Percentiles rank a stretch among this genome's conserved stretches.
Evolutionary conservation across 2,797 vertebrate species (phyloP).

Genomic region (Salmo trutta): DNA sequence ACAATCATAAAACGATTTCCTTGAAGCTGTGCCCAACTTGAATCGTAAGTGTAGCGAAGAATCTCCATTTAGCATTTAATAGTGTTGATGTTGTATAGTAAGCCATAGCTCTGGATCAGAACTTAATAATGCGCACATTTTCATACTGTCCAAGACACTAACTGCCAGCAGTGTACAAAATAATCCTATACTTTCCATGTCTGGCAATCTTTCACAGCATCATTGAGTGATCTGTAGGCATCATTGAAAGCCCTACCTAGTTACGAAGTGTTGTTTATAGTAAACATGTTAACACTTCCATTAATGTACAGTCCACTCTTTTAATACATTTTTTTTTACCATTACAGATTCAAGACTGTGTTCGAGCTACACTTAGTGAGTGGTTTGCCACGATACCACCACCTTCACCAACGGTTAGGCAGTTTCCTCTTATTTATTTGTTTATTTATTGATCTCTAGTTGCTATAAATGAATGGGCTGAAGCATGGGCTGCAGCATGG

Average conservation of each 20-base stretch:
- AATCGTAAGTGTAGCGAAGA: not conserved
- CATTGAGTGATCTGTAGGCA: not conserved
- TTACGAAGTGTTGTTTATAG: constrained; percentile 6
- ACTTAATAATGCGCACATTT: too few relatives aligned
- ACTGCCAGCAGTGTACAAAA: not conserved
- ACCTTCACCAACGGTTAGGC: constrained; percentile 71
- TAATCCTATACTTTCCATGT: not conserved
- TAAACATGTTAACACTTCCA: not conserved
- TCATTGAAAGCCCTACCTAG: not conserved
- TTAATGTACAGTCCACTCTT: not conserved
- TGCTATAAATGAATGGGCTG: too few relatives aligned
- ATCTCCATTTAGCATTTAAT: not conserved
- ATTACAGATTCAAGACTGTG: constrained; percentile 92
- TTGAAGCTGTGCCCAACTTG: not conserved
- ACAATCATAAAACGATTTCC: not conserved
- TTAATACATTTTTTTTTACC: constrained; percentile 17
- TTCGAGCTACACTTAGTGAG: constrained; percentile 89
- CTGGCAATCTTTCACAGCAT: not conserved
- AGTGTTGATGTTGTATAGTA: not conserved
- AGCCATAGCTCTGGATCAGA: not conserved
- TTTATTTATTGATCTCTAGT: too few relatives aligned
- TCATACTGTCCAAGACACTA: not conserved
- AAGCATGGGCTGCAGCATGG: too few relatives aligned
- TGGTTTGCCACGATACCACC: constrained; percentile 81
- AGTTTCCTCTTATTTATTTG: too few relatives aligned